Evolutionary conservation across 2,797 vertebrate genomes (phyloP).

Genomic region (Gastrophryne carolinensis): DNA sequence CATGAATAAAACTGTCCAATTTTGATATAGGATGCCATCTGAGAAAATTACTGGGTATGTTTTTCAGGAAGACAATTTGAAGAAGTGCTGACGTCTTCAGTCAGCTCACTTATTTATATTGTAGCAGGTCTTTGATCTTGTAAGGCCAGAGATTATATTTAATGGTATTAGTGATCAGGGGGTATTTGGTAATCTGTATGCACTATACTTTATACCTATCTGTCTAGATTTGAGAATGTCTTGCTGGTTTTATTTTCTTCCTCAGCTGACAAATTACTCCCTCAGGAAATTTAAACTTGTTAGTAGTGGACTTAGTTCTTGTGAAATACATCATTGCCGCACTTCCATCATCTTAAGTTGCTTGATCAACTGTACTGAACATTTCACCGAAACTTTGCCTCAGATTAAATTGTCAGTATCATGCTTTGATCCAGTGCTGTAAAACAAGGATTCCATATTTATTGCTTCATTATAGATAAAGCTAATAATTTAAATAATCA

Average conservation of each 20-base stretch:
- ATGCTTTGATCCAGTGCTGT: too few relatives aligned
- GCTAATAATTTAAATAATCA: neutral
- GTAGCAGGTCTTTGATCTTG: constrained; percentile 30
- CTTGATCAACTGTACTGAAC: constrained; percentile 10
- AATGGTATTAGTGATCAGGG: constrained; percentile 30
- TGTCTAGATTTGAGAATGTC: constrained; percentile 45
- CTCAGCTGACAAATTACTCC: constrained; percentile 44
- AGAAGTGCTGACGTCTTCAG: constrained; percentile 35
- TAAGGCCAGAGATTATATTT: constrained; percentile 39
- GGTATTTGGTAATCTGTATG: constrained; percentile 41
- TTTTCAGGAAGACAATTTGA: neutral
- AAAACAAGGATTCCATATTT: too few relatives aligned
- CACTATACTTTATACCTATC: constrained; percentile 49
- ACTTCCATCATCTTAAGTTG: constrained; percentile 27
- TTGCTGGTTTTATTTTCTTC: constrained; percentile 45
- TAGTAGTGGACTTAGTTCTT: constrained; percentile 34
- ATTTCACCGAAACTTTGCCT: constrained; percentile 3
- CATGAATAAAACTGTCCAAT: constrained; percentile 33
- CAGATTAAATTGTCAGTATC: constrained; percentile 18
- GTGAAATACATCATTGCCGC: constrained; percentile 40
- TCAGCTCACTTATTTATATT: constrained; percentile 20
- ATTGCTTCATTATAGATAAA: constrained; percentile 4
- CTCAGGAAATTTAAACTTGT: constrained; percentile 48
- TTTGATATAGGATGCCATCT: constrained; percentile 2
- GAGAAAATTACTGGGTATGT: neutral